These are phyloP conservation scores for Zaprionus capensis DNA, from an alignment of 1,140 invertebrate species.

Conservation along the genomic window DNA sequence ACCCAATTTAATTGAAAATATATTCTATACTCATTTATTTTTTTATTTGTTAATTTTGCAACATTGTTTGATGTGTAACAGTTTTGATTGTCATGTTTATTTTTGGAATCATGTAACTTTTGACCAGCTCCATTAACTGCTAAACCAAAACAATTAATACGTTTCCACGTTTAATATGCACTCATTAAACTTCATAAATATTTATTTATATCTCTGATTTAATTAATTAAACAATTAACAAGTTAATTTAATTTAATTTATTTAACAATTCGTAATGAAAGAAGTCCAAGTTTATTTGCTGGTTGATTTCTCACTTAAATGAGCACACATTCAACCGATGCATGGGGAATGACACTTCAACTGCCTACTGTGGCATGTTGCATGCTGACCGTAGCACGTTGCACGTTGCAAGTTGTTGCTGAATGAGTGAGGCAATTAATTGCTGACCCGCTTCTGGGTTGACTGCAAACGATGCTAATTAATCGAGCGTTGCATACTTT, in stretches of 20 bases:
- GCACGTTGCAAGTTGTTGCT: constrained; percentile 37
- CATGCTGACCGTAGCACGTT: background rate
- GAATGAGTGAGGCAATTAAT: constrained; percentile 50
- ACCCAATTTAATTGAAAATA: too few relatives aligned
- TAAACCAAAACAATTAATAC: background rate
- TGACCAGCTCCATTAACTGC: too few relatives aligned
- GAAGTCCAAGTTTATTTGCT: background rate
- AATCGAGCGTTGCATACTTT: constrained; percentile 59
- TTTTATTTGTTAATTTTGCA: too few relatives aligned
- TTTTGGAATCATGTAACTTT: too few relatives aligned
- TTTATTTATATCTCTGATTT: background rate
- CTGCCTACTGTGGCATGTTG: constrained; percentile 1
- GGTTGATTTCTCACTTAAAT: constrained; percentile 11
- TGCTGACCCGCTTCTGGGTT: constrained; percentile 45
- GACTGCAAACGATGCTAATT: constrained; percentile 65
- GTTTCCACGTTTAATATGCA: background rate
- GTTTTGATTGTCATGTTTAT: too few relatives aligned
- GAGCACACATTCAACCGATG: background rate
- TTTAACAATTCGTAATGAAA: background rate
- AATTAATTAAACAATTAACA: background rate
- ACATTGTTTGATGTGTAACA: too few relatives aligned
- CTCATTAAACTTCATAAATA: background rate
- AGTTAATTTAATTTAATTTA: background rate
- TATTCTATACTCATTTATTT: too few relatives aligned
- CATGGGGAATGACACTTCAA: background rate